phyloP scores from a whole-genome alignment of 2,888 invertebrate species.

The Dioctria linearis region DNA sequence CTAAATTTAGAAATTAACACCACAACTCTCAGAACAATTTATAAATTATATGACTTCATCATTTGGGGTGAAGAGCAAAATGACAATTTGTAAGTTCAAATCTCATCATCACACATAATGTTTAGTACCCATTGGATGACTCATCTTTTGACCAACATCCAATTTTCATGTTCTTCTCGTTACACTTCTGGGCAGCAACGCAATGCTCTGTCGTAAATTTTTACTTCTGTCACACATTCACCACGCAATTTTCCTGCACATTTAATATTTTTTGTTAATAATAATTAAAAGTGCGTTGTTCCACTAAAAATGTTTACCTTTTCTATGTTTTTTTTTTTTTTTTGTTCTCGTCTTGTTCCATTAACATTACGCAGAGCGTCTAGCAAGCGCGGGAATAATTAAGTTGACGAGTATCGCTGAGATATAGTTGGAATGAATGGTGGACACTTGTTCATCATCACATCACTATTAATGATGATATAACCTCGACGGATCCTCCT shows the following conservation, averaged over 20 bases:
- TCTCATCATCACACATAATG: neutral
- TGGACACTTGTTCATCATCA: conserved; percentile 28
- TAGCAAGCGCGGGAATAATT: neutral
- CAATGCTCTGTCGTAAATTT: neutral
- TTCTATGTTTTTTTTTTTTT: neutral
- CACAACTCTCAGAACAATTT: neutral
- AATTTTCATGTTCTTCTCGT: neutral
- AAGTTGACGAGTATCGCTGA: neutral
- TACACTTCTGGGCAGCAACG: no score
- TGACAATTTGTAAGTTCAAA: conserved; percentile 1
- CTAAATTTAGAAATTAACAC: neutral
- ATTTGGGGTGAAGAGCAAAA: conserved; percentile 3
- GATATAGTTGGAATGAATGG: neutral
- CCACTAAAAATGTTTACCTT: conserved; percentile 3
- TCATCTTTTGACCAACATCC: conserved; percentile 9
- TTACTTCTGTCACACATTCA: neutral
- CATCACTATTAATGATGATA: neutral
- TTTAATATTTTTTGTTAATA: neutral
- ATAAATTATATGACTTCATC: conserved; percentile 6
- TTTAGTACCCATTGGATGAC: neutral
- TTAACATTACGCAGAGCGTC: neutral
- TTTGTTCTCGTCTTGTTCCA: neutral
- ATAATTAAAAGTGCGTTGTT: neutral
- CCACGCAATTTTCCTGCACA: neutral
- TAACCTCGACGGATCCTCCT: neutral